phyloP scores from a whole-genome alignment of 2,113 vertebrate genomes.

The Hippolais icterina region DNA sequence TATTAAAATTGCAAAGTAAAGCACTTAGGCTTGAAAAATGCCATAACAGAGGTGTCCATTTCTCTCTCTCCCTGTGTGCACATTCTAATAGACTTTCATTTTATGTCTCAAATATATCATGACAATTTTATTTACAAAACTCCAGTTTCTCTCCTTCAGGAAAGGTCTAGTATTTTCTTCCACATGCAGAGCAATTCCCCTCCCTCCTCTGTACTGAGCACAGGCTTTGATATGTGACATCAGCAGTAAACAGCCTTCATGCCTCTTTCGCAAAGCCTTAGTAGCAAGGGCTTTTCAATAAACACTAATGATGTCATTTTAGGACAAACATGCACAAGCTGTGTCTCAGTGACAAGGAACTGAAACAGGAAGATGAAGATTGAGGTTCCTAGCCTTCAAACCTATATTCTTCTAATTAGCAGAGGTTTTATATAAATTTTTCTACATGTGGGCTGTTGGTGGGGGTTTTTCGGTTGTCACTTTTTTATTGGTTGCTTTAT shows the following conservation, averaged over 20 bases:
- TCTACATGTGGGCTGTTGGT: neutral
- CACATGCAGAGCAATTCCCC: neutral
- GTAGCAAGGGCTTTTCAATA: neutral
- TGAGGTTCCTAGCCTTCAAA: neutral
- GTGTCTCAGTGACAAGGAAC: neutral
- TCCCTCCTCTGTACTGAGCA: neutral
- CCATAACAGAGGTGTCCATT: neutral
- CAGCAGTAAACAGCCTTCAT: neutral
- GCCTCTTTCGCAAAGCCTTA: neutral
- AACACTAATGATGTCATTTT: neutral
- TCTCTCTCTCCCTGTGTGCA: neutral
- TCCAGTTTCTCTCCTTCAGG: neutral
- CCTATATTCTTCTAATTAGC: neutral
- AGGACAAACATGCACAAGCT: neutral
- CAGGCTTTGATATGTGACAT: neutral
- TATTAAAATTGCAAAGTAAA: conserved; percentile 8
- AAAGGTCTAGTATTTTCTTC: neutral
- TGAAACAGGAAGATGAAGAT: neutral
- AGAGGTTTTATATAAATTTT: neutral
- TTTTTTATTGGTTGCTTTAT: neutral
- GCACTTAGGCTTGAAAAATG: neutral
- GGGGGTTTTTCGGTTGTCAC: accelerated
- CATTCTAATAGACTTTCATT: neutral
- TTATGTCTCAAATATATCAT: neutral
- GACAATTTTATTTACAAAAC: neutral